phyloP scores from a whole-genome alignment of 2,797 vertebrate genomes.

The Clamator glandarius region DNA sequence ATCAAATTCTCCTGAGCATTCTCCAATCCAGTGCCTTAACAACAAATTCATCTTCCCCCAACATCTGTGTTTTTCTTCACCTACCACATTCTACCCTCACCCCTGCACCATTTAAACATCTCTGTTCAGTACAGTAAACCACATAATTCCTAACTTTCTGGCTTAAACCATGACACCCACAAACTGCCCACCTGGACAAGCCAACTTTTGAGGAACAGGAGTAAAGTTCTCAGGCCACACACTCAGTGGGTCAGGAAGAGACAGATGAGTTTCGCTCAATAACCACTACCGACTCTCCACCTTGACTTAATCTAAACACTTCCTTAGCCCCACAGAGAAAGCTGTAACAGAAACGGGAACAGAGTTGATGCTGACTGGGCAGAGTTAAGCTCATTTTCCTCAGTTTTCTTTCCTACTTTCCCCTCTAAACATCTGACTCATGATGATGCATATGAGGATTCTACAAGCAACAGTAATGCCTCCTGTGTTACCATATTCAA shows the following conservation, averaged over 20 bases:
- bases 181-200: neutral
- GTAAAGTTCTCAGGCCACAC: neutral
- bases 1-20: neutral
- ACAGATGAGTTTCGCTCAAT: neutral
- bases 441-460: neutral
- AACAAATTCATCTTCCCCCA: neutral
- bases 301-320: neutral
- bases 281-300: neutral
- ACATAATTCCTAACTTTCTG: neutral
- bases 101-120: neutral
- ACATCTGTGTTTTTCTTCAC: neutral
- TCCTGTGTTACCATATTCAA: neutral
- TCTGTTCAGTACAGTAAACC: neutral
- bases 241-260: neutral
- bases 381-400: neutral
- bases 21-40: neutral
- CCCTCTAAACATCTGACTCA: neutral
- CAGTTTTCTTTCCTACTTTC: neutral
- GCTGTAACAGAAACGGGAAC: neutral
- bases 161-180: neutral
- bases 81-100: neutral
- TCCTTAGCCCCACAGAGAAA: neutral
- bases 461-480: neutral
- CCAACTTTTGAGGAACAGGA: fast-evolving
- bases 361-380: neutral